A percentile compares a stretch with the other conserved stretches of the same genome.
Evolutionary conservation across 1,140 invertebrate species (phyloP).

Genomic region (Rhynchophorus ferrugineus): DNA sequence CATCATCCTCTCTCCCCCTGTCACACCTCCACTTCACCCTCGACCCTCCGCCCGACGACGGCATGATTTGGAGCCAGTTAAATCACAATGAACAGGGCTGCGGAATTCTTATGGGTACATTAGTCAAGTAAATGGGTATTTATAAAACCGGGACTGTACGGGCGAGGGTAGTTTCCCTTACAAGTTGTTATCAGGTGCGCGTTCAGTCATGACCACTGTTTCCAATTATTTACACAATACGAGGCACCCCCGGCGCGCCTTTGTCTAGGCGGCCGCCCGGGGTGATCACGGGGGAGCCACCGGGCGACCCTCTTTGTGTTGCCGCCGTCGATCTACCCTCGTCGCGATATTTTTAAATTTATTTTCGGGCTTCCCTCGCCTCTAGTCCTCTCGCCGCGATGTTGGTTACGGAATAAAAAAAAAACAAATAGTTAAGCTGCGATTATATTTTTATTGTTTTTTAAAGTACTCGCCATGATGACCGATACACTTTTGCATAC

Average conservation of each 20-base stretch:
- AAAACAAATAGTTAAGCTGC: no score
- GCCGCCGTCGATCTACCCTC: constrained; percentile 1
- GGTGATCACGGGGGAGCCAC: background rate
- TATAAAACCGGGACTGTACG: constrained; percentile 27
- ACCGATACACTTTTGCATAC: no score
- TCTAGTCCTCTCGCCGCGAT: no score
- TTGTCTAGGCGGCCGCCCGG: constrained; percentile 22
- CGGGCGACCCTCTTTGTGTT: constrained; percentile 6
- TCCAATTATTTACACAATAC: constrained; percentile 36
- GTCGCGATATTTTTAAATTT: constrained; percentile 6
- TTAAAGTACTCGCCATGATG: no score
- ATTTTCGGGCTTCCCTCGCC: no score
- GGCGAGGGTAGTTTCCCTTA: constrained; percentile 24
- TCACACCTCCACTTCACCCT: background rate
- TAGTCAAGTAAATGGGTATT: constrained; percentile 37
- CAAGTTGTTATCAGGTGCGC: constrained; percentile 36
- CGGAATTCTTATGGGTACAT: constrained; percentile 36
- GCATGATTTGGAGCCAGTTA: constrained; percentile 25
- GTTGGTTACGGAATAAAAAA: no score
- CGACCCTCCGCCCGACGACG: constrained; percentile 14
- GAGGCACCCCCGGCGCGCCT: constrained; percentile 25
- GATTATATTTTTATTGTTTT: no score
- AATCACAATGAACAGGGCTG: constrained; percentile 26
- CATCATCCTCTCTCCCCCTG: background rate
- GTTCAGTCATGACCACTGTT: constrained; percentile 34